Evolutionary conservation across 2,113 vertebrate genomes (phyloP).

Genomic region (Cottus gobio): DNA sequence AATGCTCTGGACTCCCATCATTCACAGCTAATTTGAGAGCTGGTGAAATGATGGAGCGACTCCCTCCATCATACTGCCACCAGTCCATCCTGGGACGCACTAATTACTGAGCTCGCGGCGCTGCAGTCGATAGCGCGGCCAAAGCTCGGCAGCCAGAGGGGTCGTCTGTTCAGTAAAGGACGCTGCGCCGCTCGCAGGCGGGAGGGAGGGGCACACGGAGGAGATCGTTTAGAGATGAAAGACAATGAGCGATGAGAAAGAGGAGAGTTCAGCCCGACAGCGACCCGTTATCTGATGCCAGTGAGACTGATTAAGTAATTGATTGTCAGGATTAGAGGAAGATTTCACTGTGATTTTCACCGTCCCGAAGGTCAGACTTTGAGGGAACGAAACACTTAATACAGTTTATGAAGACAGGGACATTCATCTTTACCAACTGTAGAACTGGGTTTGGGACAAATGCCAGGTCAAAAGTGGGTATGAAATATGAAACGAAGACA

Average conservation of each 20-base stretch:
- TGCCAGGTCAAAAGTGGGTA: background rate
- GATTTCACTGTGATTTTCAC: background rate
- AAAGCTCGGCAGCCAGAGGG: conserved; percentile 25
- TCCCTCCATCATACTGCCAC: conserved; percentile 40
- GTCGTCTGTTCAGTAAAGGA: conserved; percentile 28
- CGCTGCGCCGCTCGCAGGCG: background rate
- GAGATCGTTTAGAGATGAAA: conserved; percentile 17
- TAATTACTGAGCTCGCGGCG: conserved; percentile 61
- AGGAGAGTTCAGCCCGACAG: background rate
- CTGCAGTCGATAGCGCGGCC: conserved; percentile 40
- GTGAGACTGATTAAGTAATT: conserved; percentile 12
- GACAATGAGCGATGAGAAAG: conserved; percentile 3
- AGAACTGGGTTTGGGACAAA: background rate
- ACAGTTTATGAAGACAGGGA: background rate
- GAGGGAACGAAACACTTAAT: background rate
- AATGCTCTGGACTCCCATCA: background rate
- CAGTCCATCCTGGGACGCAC: conserved; percentile 26
- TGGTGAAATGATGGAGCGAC: background rate
- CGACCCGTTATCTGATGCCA: conserved; percentile 6
- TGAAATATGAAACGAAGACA: background rate
- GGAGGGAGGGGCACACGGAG: background rate
- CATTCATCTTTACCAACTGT: background rate
- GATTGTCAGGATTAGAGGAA: conserved; percentile 2
- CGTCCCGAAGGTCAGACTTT: conserved; percentile 19
- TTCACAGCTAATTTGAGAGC: conserved; percentile 42